Evolutionary conservation across 2,113 vertebrate species (phyloP), one percentile per base, ranked within the genome.

Genomic region (Dendrocopos noguchii): DNA sequence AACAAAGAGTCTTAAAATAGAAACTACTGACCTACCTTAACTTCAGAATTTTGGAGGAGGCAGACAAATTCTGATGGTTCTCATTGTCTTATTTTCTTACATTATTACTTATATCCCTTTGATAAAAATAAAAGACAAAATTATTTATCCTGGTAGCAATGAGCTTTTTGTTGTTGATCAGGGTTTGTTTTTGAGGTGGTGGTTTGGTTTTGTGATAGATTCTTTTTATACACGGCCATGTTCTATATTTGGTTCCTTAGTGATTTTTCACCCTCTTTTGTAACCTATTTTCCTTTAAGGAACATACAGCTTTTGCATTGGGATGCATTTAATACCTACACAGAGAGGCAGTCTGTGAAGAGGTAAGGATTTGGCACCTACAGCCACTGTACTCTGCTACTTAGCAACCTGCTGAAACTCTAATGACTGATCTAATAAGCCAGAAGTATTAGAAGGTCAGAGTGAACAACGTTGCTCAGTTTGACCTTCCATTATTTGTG

Each of bases 401-500:
- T 90, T 73, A 86, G 85, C 50, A 96, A 90, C 90, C 85, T 91
- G 94, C 94, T 94, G 93, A 88, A 95, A 65, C 82, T 33, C 87
- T 90, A 79, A 90, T 87, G 92, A 92, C 53, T 78, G 90, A 95
- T 96, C 87, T 96, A 95, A 96, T 95, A 96, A 91, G 82, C 87
- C 91, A 95, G 87, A 95, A 95, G 91, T 94, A 96, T 91, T 81
- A 94, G 80, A 92, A 95, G 93, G 91, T 94, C 94, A 94, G 82
- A 94, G 29, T 13, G 90, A 96, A 86, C 76, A 95, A 70, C 90
- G 86, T 47, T 86, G 91, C 85, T 95, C 82, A 88, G 90, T 88
- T 81, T 95, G 91, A 95, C 91, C 95, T 92, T 95, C 90, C 85
- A 79, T 96, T 95, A 95, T 95, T 96, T 96, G 93, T 92, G 73